phyloP scores from a whole-genome alignment of 2,113 vertebrate species.

The Zosterops pallidus region DNA sequence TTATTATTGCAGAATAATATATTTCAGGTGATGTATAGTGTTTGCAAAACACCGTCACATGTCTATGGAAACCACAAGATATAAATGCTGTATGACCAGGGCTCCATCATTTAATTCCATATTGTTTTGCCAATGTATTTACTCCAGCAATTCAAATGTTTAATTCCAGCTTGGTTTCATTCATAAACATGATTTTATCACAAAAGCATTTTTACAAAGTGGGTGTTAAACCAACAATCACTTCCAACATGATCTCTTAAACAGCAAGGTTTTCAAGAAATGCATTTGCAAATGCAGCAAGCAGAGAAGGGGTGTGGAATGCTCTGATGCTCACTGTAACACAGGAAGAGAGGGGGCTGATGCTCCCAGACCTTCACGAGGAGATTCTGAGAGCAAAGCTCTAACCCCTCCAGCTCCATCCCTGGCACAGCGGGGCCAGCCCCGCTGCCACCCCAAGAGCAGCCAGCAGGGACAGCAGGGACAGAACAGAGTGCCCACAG shows the following conservation, averaged over 20 bases:
- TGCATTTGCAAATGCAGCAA: neutral
- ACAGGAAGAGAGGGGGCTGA: neutral
- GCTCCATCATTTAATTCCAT: neutral
- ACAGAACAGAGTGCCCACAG: no score
- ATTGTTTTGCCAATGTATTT: neutral
- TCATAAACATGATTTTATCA: neutral
- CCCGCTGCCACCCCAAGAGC: no score
- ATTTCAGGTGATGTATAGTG: neutral
- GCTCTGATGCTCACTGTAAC: rapidly evolving
- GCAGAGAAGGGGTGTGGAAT: neutral
- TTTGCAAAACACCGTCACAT: neutral
- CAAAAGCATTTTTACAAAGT: neutral
- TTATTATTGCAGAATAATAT: neutral
- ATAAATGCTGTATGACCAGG: neutral
- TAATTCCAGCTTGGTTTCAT: neutral
- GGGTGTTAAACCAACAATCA: neutral
- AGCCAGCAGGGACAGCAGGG: neutral
- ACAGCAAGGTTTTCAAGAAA: neutral
- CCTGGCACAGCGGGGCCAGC: neutral
- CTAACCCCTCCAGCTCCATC: neutral
- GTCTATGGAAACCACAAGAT: neutral
- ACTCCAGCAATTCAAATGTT: neutral
- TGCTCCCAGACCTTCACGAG: neutral
- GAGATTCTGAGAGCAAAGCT: neutral
- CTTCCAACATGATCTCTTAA: neutral